Evolutionary conservation across 2,888 invertebrate species (phyloP).

Genomic region (Emmelina monodactyla): DNA sequence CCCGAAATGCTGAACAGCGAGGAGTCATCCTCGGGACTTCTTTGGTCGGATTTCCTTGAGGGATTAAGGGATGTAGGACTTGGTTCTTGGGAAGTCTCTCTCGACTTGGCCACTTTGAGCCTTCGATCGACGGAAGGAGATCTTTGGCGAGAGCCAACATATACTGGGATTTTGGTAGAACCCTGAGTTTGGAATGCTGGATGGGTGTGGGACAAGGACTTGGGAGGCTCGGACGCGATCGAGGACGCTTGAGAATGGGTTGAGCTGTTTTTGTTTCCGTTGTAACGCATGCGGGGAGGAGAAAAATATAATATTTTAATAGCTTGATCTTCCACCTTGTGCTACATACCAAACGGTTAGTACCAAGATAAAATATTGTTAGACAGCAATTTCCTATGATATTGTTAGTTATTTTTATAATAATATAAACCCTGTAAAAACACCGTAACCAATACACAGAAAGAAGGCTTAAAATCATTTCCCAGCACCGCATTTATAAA

Average conservation of each 20-base stretch:
- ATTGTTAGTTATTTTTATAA: too few species aligned
- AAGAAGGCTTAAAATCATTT: too few species aligned
- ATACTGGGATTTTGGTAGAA: constrained; percentile 78
- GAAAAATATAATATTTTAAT: constrained; percentile 31
- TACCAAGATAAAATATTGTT: too few species aligned
- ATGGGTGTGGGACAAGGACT: constrained; percentile 59
- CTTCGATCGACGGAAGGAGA: constrained; percentile 56
- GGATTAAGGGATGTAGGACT: constrained; percentile 57
- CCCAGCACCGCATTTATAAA: too few species aligned
- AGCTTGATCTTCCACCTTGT: constrained; percentile 2
- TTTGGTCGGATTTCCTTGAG: constrained; percentile 56
- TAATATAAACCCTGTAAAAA: too few species aligned
- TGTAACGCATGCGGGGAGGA: constrained; percentile 55
- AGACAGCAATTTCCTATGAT: too few species aligned
- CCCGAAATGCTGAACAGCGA: constrained; percentile 66
- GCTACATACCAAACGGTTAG: background rate
- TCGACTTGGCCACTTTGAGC: constrained; percentile 34
- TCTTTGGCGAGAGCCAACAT: constrained; percentile 69
- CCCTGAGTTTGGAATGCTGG: constrained; percentile 67
- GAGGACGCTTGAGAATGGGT: constrained; percentile 66
- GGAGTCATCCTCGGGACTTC: constrained; percentile 64
- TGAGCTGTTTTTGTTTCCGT: constrained; percentile 49
- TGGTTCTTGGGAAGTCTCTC: constrained; percentile 52
- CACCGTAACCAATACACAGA: too few species aligned
- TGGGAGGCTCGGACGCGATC: constrained; percentile 53